Base-by-base conservation (phyloP, 2,888 invertebrate genomes). In the Lycocerus yunnanus region DNA sequence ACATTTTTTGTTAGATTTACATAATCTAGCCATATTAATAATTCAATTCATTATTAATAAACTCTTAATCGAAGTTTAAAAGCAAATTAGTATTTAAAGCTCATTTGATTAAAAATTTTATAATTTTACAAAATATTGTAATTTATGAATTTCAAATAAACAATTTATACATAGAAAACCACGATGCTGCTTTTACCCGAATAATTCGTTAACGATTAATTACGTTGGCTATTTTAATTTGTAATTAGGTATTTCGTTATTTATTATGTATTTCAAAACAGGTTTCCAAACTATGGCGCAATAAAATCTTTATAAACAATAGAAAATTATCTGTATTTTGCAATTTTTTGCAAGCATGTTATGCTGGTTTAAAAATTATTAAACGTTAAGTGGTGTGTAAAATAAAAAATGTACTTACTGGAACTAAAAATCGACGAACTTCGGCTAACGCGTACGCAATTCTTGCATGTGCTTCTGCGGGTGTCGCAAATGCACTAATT, bases 401-500 rank as follows among this genome's bases (percentile, higher is more conserved):
- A 43, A 43, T 43, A n/a, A n/a, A n/a, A n/a, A n/a, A n/a, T n/a
- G n/a, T n/a, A 87, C 92, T 90, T 85, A 94, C 95, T 86, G 94
- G 94, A 78, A 95, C 94, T 82, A 95, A 88, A 88, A 94, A 95
- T 83, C 94, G 89, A 83, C 94, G 89, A 68, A 95, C 91, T 88
- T 95, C 95, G 5, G 94, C 94, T 75, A 95, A 88, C 1, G 94
- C 94, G 84, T 94, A 95, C 15, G 95, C 95, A 77, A 95, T 94
- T 79, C 95, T 90, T 58, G 94, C 94, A 84, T 97, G 96, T 21
- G 96, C 96, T 87, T 97, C 97, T 2, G 95, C 94, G 0, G 97
- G 95, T 15, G 96, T 94, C 21, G 96, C 96, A 85, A 95, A 95
- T 15, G 96, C 96, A 80, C 96, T 95, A 82, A 97, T 95, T 88